Evolutionary conservation across 2,113 vertebrate species (phyloP).

Genomic region (Sinocyclocheilus grahami): DNA sequence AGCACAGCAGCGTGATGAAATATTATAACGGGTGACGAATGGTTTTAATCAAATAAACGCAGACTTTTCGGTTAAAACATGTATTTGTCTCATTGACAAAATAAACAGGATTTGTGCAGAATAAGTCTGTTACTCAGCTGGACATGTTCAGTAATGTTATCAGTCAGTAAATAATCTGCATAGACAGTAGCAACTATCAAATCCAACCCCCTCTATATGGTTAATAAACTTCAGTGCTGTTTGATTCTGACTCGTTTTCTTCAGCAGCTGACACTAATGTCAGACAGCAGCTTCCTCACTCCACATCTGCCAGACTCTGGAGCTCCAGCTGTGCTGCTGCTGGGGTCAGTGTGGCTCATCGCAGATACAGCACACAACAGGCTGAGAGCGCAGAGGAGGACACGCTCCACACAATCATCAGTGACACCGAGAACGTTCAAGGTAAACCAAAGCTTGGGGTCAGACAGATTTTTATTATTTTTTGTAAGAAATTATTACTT

Average conservation of each 20-base stretch:
- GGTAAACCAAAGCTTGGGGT: slow-evolving; percentile 61
- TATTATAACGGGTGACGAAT: no score
- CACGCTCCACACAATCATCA: slow-evolving; percentile 84
- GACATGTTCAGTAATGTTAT: no score
- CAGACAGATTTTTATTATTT: no score
- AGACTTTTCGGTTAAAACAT: no score
- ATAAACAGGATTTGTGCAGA: no score
- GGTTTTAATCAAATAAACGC: no score
- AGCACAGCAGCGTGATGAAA: no score
- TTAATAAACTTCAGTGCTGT: not conserved
- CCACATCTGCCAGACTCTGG: slow-evolving; percentile 4
- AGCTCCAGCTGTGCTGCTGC: slow-evolving; percentile 42
- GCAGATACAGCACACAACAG: slow-evolving; percentile 80
- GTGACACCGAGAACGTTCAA: slow-evolving; percentile 80
- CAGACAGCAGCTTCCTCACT: slow-evolving; percentile 42
- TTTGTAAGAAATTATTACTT: no score
- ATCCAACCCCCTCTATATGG: not conserved
- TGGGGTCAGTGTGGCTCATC: slow-evolving; percentile 44
- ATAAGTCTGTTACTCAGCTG: no score
- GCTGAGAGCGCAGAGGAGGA: slow-evolving; percentile 77
- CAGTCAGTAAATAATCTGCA: no score
- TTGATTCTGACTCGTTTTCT: not conserved
- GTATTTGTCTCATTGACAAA: no score
- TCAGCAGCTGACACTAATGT: slow-evolving; percentile 59
- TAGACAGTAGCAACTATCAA: no score